phyloP scores from a whole-genome alignment of 2,797 vertebrate genomes.

The Knipowitschia caucasica region DNA sequence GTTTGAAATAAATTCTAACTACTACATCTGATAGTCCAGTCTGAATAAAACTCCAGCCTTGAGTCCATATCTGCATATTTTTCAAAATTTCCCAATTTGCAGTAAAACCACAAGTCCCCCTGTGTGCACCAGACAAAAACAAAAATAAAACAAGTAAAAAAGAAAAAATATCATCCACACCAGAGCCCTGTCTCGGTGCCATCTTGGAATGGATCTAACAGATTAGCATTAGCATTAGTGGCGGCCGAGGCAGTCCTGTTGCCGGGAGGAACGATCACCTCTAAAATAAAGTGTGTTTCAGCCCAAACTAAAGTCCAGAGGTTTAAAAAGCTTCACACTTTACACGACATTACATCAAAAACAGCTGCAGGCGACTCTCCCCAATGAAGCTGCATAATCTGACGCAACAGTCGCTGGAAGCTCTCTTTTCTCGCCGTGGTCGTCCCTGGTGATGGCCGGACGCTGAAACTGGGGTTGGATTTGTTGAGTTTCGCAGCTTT shows the following conservation, averaged over 20 bases:
- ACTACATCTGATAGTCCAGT: no score
- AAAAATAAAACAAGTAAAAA: no score
- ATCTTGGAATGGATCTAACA: neutral
- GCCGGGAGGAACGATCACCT: conserved; percentile 1
- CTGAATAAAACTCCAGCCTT: no score
- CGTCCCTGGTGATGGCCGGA: conserved; percentile 28
- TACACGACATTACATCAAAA: conserved; percentile 47
- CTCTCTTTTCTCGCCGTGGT: conserved; percentile 23
- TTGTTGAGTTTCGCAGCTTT: conserved; percentile 6
- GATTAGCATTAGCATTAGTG: neutral
- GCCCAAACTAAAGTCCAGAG: conserved; percentile 5
- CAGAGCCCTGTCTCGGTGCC: no score
- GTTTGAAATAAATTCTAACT: no score
- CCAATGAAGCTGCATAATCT: conserved; percentile 38
- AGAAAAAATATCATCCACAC: no score
- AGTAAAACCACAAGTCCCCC: no score
- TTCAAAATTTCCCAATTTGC: no score
- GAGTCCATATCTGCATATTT: no score
- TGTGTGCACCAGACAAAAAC: no score
- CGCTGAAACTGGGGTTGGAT: conserved; percentile 17
- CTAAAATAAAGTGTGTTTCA: conserved; percentile 18
- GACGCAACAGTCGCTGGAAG: conserved; percentile 43
- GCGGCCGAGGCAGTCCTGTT: neutral
- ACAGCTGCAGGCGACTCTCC: conserved; percentile 47
- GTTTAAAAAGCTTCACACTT: conserved; percentile 35